Conservation (phyloP, 2,888 invertebrate species). For the Gandaritis pyraliata region DNA sequence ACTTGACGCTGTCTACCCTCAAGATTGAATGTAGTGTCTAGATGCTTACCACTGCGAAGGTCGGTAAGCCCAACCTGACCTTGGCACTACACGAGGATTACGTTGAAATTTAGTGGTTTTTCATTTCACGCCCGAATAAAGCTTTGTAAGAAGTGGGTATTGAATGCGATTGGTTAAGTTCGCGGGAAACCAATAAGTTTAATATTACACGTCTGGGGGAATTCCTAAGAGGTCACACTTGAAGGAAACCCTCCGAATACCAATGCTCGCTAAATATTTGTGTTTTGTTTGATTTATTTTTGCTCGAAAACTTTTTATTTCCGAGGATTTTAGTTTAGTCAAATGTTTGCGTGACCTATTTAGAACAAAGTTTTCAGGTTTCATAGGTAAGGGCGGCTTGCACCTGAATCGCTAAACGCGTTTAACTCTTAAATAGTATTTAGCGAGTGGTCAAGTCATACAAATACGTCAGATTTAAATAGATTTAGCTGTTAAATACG, state of each 20-base stretch:
- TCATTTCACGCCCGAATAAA: constrained; percentile 16
- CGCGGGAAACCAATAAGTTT: constrained; percentile 26
- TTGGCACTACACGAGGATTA: neutral
- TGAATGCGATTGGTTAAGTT: constrained; percentile 22
- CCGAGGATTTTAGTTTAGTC: neutral
- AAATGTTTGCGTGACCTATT: too few species aligned
- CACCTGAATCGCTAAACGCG: too few species aligned
- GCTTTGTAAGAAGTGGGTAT: constrained; percentile 18
- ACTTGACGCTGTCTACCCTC: too few species aligned
- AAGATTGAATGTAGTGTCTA: too few species aligned
- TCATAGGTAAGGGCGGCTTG: too few species aligned
- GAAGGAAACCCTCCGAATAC: constrained; percentile 14
- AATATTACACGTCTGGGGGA: constrained; percentile 22
- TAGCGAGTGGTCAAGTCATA: too few species aligned
- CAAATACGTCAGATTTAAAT: too few species aligned
- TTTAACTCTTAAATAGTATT: too few species aligned
- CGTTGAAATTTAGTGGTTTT: constrained; percentile 11
- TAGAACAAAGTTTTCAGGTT: too few species aligned
- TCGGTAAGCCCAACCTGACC: too few species aligned
- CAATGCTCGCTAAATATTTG: constrained; percentile 16
- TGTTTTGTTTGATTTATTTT: constrained; percentile 14
- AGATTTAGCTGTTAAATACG: too few species aligned
- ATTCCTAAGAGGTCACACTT: constrained; percentile 20
- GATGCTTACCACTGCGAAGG: too few species aligned
- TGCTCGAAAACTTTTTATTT: neutral